phyloP scores from a whole-genome alignment of 2,888 invertebrate genomes.

The Cerastis rubricosa region DNA sequence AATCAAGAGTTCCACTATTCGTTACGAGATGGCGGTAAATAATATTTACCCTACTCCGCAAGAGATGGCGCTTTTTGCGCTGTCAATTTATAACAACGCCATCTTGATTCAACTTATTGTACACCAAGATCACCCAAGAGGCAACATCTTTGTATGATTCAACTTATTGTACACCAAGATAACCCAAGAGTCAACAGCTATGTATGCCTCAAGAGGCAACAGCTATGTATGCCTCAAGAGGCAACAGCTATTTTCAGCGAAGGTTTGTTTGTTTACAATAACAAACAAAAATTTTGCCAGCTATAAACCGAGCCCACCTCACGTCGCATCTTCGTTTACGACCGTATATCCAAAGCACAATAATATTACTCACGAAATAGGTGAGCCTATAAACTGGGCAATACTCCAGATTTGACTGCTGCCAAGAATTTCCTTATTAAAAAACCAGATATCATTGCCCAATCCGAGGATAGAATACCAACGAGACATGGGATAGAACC shows the following conservation, averaged over 20 bases:
- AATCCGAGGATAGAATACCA: background rate
- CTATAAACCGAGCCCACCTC: no score
- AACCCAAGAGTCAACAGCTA: no score
- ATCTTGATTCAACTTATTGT: conserved; percentile 22
- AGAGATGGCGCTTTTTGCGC: conserved; percentile 70
- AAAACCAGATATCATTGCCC: background rate
- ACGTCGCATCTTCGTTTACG: no score
- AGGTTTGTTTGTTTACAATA: background rate
- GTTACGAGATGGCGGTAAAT: conserved; percentile 59
- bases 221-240: no score
- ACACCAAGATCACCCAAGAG: background rate
- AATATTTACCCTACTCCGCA: conserved; percentile 66
- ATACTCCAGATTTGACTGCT: no score
- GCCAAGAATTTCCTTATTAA: background rate
- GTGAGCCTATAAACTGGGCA: background rate
- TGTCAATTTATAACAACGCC: background rate
- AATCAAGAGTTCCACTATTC: conserved; percentile 32
- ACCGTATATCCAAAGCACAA: no score
- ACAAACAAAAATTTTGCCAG: background rate
- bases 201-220: no score
- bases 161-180: no score
- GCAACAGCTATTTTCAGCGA: background rate
- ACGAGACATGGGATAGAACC: background rate
- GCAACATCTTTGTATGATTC: no score
- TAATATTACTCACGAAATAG: background rate